phyloP scores from a whole-genome alignment of 2,797 vertebrate species.

The Ceyx erithaca region DNA sequence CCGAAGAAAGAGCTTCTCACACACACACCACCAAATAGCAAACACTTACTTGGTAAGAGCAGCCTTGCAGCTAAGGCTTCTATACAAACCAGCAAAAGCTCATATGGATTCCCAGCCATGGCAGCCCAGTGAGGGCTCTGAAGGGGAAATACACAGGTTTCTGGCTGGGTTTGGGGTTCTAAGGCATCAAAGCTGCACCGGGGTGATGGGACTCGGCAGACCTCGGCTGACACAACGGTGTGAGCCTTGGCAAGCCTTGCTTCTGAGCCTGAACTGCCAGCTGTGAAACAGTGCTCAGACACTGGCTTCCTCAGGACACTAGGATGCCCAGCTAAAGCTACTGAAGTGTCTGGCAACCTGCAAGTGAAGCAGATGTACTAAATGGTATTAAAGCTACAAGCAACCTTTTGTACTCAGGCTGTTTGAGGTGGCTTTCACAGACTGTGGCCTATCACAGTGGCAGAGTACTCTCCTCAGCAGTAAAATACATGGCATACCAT shows the following conservation, averaged over 20 bases:
- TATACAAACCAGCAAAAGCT: neutral
- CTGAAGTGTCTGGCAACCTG: neutral
- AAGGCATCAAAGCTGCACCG: neutral
- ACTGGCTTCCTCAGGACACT: neutral
- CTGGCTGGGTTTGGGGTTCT: neutral
- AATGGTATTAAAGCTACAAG: neutral
- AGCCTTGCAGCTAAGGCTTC: constrained; percentile 7
- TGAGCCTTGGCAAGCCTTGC: neutral
- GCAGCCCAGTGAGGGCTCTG: neutral
- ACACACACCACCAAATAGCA: neutral
- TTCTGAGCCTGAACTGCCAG: neutral
- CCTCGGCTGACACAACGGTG: neutral
- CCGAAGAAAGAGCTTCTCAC: constrained; percentile 6
- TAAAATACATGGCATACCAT: neutral
- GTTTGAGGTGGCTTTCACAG: neutral
- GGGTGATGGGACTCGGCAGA: neutral
- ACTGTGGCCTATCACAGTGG: neutral
- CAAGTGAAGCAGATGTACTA: neutral
- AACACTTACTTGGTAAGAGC: neutral
- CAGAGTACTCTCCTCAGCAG: neutral
- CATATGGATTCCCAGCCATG: neutral
- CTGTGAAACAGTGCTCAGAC: neutral
- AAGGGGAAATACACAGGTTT: neutral
- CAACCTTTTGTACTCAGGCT: neutral
- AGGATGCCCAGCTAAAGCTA: neutral